Conservation (phyloP, 1,140 invertebrate species). For the Drosophila lowei region DNA sequence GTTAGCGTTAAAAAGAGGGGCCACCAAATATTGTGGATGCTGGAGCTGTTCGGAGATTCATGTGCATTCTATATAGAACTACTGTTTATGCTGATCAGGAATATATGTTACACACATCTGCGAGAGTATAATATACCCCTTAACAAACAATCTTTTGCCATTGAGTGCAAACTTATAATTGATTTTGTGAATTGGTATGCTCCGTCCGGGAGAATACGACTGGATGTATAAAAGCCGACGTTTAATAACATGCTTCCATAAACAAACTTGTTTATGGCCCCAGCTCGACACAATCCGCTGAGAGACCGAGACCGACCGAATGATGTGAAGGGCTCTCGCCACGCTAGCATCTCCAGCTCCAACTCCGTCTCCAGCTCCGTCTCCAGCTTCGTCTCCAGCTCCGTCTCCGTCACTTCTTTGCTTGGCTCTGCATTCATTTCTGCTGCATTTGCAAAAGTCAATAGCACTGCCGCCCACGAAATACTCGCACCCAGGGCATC, state of each 20-base stretch:
- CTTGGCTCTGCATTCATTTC: slow-evolving; percentile 65
- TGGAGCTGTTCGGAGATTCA: too few relatives aligned
- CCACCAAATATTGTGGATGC: too few relatives aligned
- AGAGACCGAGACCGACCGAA: background rate
- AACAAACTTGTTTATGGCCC: slow-evolving; percentile 62
- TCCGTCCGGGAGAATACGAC: background rate
- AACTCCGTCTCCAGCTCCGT: too few relatives aligned
- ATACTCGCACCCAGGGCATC: slow-evolving; percentile 8
- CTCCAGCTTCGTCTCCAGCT: too few relatives aligned
- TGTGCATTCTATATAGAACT: too few relatives aligned
- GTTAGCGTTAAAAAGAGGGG: too few relatives aligned
- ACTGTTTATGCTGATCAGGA: too few relatives aligned
- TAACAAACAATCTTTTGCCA: too few relatives aligned
- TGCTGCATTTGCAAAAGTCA: slow-evolving; percentile 77
- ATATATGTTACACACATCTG: too few relatives aligned
- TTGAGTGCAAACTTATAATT: too few relatives aligned
- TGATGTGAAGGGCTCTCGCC: slow-evolving; percentile 43
- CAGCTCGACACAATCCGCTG: slow-evolving; percentile 11
- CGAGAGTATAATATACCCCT: too few relatives aligned
- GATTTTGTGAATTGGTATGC: background rate
- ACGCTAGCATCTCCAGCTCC: slow-evolving; percentile 54
- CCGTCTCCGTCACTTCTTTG: slow-evolving; percentile 15
- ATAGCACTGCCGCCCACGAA: slow-evolving; percentile 75
- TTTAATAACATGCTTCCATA: slow-evolving; percentile 56
- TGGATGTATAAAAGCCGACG: slow-evolving; percentile 1